Percentiles rank a stretch among this genome's conserved stretches.
phyloP scores from a whole-genome alignment of 2,888 invertebrate genomes.

The Erannis defoliaria region DNA sequence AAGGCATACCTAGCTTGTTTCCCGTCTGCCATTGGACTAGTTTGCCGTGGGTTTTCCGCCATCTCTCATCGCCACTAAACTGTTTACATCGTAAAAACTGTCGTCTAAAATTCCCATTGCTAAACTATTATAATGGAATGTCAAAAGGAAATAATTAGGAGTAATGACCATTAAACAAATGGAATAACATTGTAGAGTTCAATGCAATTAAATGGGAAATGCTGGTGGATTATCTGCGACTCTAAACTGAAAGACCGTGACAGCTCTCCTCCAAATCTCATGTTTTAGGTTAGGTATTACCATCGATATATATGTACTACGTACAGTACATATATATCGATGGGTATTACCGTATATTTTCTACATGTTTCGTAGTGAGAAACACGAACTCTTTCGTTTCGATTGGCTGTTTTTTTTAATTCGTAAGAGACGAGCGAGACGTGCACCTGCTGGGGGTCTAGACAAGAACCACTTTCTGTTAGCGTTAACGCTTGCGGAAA shows the following conservation, averaged over 20 bases:
- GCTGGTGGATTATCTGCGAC: neutral
- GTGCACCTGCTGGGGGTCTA: too few species aligned
- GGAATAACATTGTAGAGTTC: neutral
- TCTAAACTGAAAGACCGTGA: neutral
- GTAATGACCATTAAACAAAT: neutral
- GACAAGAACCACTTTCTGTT: too few species aligned
- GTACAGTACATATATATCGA: neutral
- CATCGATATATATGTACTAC: neutral
- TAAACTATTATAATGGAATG: constrained; percentile 1
- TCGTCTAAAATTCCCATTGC: constrained; percentile 15
- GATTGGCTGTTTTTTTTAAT: too few species aligned
- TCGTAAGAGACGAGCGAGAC: too few species aligned
- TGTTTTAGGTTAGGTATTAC: neutral
- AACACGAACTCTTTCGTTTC: neutral
- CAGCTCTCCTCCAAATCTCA: neutral
- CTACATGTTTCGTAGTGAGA: neutral
- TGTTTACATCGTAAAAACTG: constrained; percentile 6
- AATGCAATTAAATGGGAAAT: constrained; percentile 4
- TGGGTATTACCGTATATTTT: neutral
- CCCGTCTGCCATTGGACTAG: constrained; percentile 2
- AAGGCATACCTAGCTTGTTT: constrained; percentile 8
- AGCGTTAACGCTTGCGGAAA: too few species aligned
- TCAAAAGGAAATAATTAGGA: constrained; percentile 7
- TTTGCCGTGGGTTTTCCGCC: constrained; percentile 11
- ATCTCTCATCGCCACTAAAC: neutral